These are phyloP conservation scores for Plotosus lineatus DNA, from an alignment of 2,113 vertebrate species.

Conservation along the genomic window DNA sequence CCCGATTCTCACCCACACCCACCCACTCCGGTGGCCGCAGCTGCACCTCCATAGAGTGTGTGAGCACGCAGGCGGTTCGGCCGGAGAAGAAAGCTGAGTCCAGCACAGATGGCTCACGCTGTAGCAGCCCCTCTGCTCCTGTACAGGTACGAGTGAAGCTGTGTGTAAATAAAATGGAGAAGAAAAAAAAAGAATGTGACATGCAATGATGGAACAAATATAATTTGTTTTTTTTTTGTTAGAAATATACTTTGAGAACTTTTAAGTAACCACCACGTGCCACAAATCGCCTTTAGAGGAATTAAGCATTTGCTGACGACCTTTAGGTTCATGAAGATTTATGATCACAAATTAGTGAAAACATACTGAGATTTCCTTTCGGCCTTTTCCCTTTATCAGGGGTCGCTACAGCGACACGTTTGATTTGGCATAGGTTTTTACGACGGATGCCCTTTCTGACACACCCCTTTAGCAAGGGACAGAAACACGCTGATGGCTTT, in stretches of 20 bases:
- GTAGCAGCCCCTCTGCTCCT: conserved; percentile 80
- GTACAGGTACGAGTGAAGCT: conserved; percentile 81
- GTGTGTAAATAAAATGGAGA: neutral
- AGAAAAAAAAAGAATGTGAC: neutral
- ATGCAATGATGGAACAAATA: neutral
- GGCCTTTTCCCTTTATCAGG: too few species aligned
- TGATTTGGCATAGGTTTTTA: too few species aligned
- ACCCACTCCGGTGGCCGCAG: conserved; percentile 64
- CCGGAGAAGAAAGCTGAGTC: conserved; percentile 86
- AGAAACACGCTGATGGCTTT: too few species aligned
- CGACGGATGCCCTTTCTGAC: too few species aligned
- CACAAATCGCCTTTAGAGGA: neutral
- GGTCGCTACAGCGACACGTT: too few species aligned
- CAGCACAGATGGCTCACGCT: conserved; percentile 81
- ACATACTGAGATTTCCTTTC: too few species aligned
- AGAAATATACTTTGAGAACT: neutral
- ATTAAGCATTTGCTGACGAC: neutral
- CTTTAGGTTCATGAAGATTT: too few species aligned
- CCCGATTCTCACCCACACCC: conserved; percentile 24
- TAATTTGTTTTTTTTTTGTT: neutral
- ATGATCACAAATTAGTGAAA: too few species aligned
- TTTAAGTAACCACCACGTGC: neutral
- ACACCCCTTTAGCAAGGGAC: too few species aligned
- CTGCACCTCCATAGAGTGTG: conserved; percentile 86
- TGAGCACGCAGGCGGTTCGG: conserved; percentile 83